Evolutionary conservation across 2,113 vertebrate genomes (phyloP).

Genomic region (Setophaga kirtlandii): DNA sequence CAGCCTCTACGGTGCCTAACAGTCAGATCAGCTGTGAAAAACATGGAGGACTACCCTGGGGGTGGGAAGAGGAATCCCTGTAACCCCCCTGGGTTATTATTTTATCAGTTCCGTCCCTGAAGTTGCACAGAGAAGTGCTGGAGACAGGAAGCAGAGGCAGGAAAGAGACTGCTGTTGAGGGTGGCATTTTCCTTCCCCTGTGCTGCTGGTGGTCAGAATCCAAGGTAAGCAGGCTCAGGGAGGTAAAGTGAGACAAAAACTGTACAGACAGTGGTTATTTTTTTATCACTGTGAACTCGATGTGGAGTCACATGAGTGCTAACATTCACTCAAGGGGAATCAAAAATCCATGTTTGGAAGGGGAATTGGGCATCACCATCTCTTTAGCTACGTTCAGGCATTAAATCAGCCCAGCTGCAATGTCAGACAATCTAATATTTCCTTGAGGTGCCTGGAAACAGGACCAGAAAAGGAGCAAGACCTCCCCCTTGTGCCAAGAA

Average conservation of each 20-base stretch:
- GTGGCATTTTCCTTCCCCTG: not conserved
- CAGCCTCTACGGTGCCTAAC: not conserved
- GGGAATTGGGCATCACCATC: not conserved
- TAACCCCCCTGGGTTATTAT: not conserved
- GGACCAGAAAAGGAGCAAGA: slow-evolving; percentile 33
- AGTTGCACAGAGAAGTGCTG: not conserved
- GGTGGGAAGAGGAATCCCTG: not conserved
- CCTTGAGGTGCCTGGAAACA: not conserved
- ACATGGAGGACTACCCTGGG: not conserved
- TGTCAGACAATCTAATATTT: not conserved
- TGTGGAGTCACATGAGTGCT: not conserved
- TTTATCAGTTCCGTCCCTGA: not conserved
- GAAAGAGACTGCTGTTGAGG: not conserved
- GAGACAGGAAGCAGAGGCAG: not conserved
- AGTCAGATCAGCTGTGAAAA: not conserved
- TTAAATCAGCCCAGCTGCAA: not conserved
- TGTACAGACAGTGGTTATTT: not conserved
- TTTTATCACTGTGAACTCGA: not conserved
- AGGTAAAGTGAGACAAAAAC: not conserved
- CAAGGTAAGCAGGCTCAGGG: not conserved
- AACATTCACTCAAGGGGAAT: not conserved
- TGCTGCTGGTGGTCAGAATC: not conserved
- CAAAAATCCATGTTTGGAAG: not conserved
- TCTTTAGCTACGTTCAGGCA: not conserved
- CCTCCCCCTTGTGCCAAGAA: slow-evolving; percentile 55